Percentiles rank a stretch among this genome's conserved stretches.
Conservation (phyloP, 2,113 vertebrate species). For the Microcebus lehilahytsara region DNA sequence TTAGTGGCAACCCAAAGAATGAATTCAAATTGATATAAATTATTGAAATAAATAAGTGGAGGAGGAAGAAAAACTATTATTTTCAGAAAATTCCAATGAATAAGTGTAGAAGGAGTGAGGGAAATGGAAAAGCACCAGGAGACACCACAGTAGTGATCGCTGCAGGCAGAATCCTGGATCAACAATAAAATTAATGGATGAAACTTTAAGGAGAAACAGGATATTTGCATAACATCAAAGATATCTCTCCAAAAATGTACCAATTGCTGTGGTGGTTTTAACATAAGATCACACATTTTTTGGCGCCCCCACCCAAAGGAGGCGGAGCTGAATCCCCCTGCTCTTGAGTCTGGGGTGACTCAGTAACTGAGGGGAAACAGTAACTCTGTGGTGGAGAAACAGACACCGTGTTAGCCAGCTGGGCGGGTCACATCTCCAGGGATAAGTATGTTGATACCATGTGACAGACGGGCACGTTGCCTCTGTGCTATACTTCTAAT, state of each 20-base stretch:
- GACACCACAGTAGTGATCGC: too few relatives aligned
- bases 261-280: background rate
- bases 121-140: background rate
- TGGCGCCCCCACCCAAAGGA: accelerated
- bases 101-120: background rate
- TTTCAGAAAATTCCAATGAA: background rate
- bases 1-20: background rate
- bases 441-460: background rate
- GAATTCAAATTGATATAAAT: background rate
- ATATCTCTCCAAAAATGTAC: background rate
- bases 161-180: background rate
- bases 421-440: too few relatives aligned
- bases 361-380: background rate
- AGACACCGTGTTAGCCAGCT: background rate
- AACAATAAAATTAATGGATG: background rate
- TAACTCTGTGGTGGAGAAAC: background rate
- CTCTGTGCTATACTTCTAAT: background rate
- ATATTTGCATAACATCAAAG: background rate
- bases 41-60: background rate
- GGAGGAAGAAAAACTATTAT: background rate
- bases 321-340: background rate
- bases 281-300: background rate
- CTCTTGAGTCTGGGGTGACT: background rate
- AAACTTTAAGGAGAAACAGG: background rate
- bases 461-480: accelerated